Evolutionary conservation across 2,113 vertebrate species (phyloP).

Genomic region (Chionomys nivalis): DNA sequence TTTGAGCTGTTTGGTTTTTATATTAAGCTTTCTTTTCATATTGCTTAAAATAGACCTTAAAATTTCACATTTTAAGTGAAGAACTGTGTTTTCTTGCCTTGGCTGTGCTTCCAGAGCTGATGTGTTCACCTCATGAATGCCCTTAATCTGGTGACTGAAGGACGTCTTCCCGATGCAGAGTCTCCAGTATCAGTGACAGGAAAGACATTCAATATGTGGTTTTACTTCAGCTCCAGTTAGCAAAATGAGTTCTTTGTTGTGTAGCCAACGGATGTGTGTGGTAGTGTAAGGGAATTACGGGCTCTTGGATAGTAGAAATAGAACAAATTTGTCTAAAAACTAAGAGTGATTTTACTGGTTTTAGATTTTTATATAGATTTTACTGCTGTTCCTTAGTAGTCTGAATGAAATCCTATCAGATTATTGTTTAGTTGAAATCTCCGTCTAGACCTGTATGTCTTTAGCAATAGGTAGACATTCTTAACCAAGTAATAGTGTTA

Average conservation of each 20-base stretch:
- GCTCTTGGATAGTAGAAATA: conserved; percentile 54
- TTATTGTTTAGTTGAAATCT: conserved; percentile 17
- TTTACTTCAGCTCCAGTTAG: conserved; percentile 77
- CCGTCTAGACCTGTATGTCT: conserved; percentile 10
- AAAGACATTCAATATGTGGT: conserved; percentile 82
- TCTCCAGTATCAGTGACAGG: conserved; percentile 79
- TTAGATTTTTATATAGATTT: conserved; percentile 55
- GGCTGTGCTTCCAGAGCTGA: background rate
- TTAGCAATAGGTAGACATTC: background rate
- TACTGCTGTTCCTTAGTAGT: background rate
- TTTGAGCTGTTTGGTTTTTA: conserved; percentile 16
- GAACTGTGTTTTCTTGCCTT: conserved; percentile 21
- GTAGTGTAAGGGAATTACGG: conserved; percentile 54
- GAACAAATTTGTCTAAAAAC: conserved; percentile 58
- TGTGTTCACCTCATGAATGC: background rate
- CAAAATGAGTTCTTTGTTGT: conserved; percentile 75
- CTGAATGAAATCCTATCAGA: conserved; percentile 53
- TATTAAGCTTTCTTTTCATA: background rate
- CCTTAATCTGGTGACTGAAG: conserved; percentile 67
- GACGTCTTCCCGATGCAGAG: conserved; percentile 62
- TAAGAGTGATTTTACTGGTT: conserved; percentile 29
- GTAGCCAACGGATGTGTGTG: conserved; percentile 70
- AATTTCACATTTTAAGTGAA: background rate
- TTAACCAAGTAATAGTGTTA: conserved; percentile 18
- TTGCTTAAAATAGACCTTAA: conserved; percentile 11